These are phyloP conservation scores for Phrynocephalus vlangalii DNA, from an alignment of 2,797 vertebrate genomes.

Conservation along the genomic window DNA sequence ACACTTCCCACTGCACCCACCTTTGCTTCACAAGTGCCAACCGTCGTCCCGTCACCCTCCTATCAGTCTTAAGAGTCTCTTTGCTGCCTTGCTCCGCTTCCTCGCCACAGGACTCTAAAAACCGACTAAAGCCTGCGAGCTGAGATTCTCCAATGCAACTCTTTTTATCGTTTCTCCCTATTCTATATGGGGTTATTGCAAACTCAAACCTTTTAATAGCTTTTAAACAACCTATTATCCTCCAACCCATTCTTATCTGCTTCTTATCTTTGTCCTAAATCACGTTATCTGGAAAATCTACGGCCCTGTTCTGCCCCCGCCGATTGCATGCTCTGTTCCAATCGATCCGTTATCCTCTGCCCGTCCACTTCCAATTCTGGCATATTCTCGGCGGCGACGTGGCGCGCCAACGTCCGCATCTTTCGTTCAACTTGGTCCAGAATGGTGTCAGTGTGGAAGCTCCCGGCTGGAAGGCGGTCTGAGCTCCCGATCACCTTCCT, in stretches of 20 bases:
- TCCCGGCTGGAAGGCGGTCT: neutral
- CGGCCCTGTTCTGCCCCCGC: neutral
- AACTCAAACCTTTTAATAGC: neutral
- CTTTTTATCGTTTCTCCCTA: neutral
- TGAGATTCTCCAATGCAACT: neutral
- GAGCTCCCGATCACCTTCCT: neutral
- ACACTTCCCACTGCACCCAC: neutral
- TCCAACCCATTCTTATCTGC: neutral
- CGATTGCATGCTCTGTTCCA: neutral
- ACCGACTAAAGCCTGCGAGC: neutral
- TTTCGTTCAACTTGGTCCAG: neutral
- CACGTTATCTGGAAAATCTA: neutral
- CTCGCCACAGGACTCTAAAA: neutral
- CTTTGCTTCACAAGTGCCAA: neutral
- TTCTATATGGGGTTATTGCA: neutral
- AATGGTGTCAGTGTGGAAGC: neutral
- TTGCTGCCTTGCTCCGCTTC: neutral
- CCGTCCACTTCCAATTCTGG: constrained; percentile 25
- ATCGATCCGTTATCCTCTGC: neutral
- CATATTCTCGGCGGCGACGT: neutral
- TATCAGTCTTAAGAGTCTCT: neutral
- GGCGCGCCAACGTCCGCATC: neutral
- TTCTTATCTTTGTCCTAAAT: neutral
- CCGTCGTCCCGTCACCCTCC: neutral
- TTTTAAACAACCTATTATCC: constrained; percentile 7